Evolutionary conservation across 2,888 invertebrate genomes (phyloP), one percentile per base, ranked within the genome.

Genomic region (Halictus ligatus): DNA sequence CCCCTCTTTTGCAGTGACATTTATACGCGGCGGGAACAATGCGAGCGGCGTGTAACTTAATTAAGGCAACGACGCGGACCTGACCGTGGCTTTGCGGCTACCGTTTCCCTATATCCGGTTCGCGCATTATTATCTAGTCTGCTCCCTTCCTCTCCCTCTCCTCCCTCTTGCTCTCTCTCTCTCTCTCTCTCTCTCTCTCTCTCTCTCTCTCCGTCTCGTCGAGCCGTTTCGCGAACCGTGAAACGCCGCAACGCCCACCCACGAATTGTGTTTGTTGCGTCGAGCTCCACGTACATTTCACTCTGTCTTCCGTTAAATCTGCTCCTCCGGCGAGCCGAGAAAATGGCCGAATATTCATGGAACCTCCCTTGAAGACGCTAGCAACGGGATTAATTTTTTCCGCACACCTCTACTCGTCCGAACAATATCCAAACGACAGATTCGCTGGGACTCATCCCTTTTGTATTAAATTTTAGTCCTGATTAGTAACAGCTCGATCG

Each of bases 51-150:
- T 94, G 94, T 95, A 95, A 95, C 95, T 95, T 95, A 95, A 95
- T 95, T 95, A 95, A 95, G 94, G 93, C 94, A 95, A 95, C 95
- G 94, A 94, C 93, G 94, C 94, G 92, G 91, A 94, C 92, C 94
- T 92, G 90, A 94, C 94, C 94, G 92, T 94, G 93, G 93, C 92
- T 94, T 93, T 94, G 95, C 85, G 94, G 95, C 90, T 90, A 91
- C 90, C 90, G 92, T 92, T 92, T 91, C 91, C 92, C 94, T 94
- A 93, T 94, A 94, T 94, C 91, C 92, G 91, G 86, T 85, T 89
- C 91, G 90, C 90, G 92, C 93, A 94, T 94, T 94, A 94, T 94
- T 94, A 95, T 94, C 94, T 93, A 93, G 94, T 92, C 93, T 91
- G 89, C 92, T 94, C 89, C 89, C 81, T 84, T 67, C 29, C 54